Evolutionary conservation across 2,113 vertebrate species (phyloP).

Genomic region (Myiozetetes cayanensis): DNA sequence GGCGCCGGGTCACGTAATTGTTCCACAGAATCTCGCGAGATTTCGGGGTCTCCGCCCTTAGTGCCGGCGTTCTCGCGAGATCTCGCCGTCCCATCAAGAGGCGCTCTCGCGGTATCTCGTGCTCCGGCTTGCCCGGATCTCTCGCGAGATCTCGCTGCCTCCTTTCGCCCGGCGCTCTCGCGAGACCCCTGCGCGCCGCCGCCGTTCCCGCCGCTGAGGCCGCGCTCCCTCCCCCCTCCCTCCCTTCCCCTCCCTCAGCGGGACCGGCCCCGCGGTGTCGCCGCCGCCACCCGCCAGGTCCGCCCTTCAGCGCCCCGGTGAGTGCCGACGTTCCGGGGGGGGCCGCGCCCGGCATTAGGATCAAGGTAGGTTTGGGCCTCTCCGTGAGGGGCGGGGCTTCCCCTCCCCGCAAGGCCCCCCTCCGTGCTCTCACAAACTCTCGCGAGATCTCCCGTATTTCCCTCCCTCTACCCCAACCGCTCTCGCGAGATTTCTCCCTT

Average conservation of each 20-base stretch:
- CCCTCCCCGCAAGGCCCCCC: background rate
- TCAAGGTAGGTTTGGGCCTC: background rate
- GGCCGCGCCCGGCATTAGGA: background rate
- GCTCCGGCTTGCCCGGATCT: too few species aligned
- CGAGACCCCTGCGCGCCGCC: background rate
- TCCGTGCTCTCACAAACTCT: background rate
- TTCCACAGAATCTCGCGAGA: background rate
- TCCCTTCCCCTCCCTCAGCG: background rate
- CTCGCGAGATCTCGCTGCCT: background rate
- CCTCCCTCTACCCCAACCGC: background rate
- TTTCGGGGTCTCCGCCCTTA: rapidly evolving
- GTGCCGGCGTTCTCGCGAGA: background rate
- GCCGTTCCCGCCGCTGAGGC: background rate
- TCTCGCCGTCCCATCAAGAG: too few species aligned
- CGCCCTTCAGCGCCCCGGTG: background rate
- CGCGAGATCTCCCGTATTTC: background rate
- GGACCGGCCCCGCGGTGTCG: background rate
- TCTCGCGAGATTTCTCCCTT: background rate
- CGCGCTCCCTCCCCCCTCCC: background rate
- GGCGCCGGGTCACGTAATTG: background rate
- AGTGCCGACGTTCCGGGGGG: background rate
- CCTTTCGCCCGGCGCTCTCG: background rate
- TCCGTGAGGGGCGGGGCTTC: background rate
- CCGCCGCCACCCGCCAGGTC: background rate
- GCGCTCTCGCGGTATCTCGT: background rate